phyloP scores from a whole-genome alignment of 2,888 invertebrate genomes.

The Cyclophora punctaria region DNA sequence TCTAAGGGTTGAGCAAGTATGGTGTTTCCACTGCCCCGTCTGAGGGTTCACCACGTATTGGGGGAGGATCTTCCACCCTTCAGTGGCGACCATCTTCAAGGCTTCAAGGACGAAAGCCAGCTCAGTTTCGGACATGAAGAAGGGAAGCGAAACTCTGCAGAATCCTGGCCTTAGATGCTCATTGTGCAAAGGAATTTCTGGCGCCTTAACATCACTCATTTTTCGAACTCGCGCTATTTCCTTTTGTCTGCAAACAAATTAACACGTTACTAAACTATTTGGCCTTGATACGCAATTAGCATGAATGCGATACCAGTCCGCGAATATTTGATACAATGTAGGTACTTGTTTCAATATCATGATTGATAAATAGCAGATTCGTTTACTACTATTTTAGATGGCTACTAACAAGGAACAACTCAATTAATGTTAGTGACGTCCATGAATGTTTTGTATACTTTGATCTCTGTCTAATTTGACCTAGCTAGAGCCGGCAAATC shows the following conservation, averaged over 20 bases:
- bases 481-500: too few species aligned
- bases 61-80: constrained; percentile 92
- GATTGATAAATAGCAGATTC: background rate
- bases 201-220: constrained; percentile 56
- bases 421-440: too few species aligned
- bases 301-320: constrained; percentile 16
- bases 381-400: too few species aligned
- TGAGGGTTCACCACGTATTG: constrained; percentile 91
- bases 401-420: too few species aligned
- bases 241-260: constrained; percentile 53
- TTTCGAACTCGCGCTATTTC: constrained; percentile 59
- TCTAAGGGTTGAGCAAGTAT: constrained; percentile 83
- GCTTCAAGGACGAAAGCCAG: constrained; percentile 89
- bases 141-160: constrained; percentile 88
- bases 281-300: constrained; percentile 30
- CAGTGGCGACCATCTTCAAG: constrained; percentile 88
- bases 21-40: constrained; percentile 93
- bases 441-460: too few species aligned
- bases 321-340: constrained; percentile 13
- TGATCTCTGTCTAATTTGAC: too few species aligned
- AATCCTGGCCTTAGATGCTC: constrained; percentile 91
- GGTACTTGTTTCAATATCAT: too few species aligned
- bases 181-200: constrained; percentile 61
- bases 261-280: constrained; percentile 18
- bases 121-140: constrained; percentile 86